Percentiles rank a stretch among this genome's conserved stretches.
These are phyloP conservation scores for Microdon myrmicae DNA, from an alignment of 2,888 invertebrate genomes.

Conservation along the genomic window DNA sequence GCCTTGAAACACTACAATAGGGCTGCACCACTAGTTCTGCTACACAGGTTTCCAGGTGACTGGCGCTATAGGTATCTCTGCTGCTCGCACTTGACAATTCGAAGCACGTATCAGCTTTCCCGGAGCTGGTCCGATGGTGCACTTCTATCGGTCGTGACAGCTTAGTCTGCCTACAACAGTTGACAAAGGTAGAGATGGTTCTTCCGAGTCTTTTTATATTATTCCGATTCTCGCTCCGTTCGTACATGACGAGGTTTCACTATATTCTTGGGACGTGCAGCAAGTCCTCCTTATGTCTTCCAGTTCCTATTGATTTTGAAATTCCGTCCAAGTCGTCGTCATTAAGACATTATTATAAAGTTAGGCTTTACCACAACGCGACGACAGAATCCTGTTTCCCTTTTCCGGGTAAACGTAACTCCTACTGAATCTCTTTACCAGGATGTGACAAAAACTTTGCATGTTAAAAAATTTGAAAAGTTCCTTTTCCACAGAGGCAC, in stretches of 20 bases:
- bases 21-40: background rate
- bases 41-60: conserved; percentile 6
- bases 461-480: conserved; percentile 48
- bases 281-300: conserved; percentile 16
- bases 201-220: conserved; percentile 2
- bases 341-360: conserved; percentile 53
- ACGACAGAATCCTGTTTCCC: conserved; percentile 25
- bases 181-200: conserved; percentile 7
- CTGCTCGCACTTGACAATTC: conserved; percentile 31
- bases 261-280: conserved; percentile 23
- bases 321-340: conserved; percentile 46
- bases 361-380: conserved; percentile 47
- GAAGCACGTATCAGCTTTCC: conserved; percentile 32
- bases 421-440: no score
- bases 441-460: conserved; percentile 51
- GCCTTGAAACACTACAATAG: conserved; percentile 12
- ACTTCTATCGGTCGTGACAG: conserved; percentile 25
- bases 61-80: background rate
- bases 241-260: conserved; percentile 19
- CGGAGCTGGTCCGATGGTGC: conserved; percentile 21
- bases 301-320: conserved; percentile 48
- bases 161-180: conserved; percentile 14
- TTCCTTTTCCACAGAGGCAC: conserved; percentile 15
- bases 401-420: conserved; percentile 28
- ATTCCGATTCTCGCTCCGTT: conserved; percentile 14